Percentiles rank a stretch among this genome's conserved stretches.
Evolutionary conservation across 1,140 invertebrate genomes (phyloP).

Genomic region (Ephestia elutella): DNA sequence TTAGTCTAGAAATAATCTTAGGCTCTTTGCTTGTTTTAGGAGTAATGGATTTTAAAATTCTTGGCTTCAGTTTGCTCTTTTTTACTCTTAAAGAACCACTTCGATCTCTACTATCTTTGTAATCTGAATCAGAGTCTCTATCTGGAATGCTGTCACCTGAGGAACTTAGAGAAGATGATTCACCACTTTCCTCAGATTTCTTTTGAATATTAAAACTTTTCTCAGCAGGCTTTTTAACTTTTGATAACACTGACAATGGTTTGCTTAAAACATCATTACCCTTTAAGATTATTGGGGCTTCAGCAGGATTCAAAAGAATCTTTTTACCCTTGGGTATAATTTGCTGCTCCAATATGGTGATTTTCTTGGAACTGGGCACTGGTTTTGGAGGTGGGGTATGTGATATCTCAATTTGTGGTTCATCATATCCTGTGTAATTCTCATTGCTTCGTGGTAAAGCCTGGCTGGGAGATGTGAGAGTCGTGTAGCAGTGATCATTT

Average conservation of each 20-base stretch:
- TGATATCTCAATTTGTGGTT: constrained; percentile 62
- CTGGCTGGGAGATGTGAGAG: constrained; percentile 75
- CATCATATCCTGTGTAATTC: constrained; percentile 46
- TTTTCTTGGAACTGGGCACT: constrained; percentile 65
- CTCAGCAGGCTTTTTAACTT: constrained; percentile 39
- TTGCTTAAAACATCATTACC: constrained; percentile 62
- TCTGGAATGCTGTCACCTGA: constrained; percentile 63
- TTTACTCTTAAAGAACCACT: constrained; percentile 38
- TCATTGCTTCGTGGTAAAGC: constrained; percentile 50
- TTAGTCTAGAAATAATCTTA: constrained; percentile 44
- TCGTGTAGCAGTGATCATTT: constrained; percentile 81
- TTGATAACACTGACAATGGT: constrained; percentile 50
- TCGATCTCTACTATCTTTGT: constrained; percentile 61
- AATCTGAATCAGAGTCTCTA: constrained; percentile 70
- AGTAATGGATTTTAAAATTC: constrained; percentile 49
- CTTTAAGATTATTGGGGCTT: constrained; percentile 61
- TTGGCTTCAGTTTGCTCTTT: constrained; percentile 52
- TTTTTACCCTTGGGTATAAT: constrained; percentile 72
- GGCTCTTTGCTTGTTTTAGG: constrained; percentile 40
- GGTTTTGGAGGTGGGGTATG: constrained; percentile 59
- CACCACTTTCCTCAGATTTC: constrained; percentile 46
- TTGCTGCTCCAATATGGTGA: constrained; percentile 69
- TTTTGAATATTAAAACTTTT: constrained; percentile 27
- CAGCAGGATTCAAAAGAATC: constrained; percentile 56
- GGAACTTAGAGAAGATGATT: constrained; percentile 58